A percentile compares a stretch with the other conserved stretches of the same genome.
phyloP scores from a whole-genome alignment of 2,113 vertebrate species.

The Archocentrus centrarchus region DNA sequence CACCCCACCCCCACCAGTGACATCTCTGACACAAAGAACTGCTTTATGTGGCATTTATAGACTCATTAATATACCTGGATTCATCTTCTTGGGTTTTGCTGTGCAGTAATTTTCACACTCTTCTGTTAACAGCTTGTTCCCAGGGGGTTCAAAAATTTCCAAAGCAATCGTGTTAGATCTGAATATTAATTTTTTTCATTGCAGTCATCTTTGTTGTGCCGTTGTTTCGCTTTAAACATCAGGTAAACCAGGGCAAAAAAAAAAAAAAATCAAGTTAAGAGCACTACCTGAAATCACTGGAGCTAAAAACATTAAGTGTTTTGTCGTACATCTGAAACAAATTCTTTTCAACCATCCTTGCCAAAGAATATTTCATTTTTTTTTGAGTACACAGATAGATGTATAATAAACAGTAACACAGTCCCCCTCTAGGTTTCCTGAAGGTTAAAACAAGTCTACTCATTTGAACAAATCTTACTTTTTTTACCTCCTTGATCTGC shows the following conservation, averaged over 20 bases:
- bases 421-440: neutral
- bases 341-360: neutral
- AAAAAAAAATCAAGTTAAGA: neutral
- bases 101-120: neutral
- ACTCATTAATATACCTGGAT: conserved; percentile 14
- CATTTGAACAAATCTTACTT: neutral
- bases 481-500: neutral
- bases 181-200: neutral
- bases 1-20: neutral
- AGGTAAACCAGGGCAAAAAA: neutral
- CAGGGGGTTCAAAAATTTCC: neutral
- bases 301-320: neutral
- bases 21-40: conserved; percentile 3
- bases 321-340: neutral
- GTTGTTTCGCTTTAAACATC: neutral
- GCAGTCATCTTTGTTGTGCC: neutral
- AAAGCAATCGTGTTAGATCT: conserved; percentile 4
- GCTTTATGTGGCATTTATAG: neutral
- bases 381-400: neutral
- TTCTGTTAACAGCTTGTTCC: conserved; percentile 6
- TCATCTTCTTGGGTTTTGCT: neutral
- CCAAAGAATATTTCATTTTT: neutral
- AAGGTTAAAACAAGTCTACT: neutral
- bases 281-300: neutral
- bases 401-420: neutral